Percentiles rank a stretch among this genome's conserved stretches.
These are phyloP conservation scores for Cosmorhoe ocellata DNA, from an alignment of 2,888 invertebrate genomes.

Conservation along the genomic window DNA sequence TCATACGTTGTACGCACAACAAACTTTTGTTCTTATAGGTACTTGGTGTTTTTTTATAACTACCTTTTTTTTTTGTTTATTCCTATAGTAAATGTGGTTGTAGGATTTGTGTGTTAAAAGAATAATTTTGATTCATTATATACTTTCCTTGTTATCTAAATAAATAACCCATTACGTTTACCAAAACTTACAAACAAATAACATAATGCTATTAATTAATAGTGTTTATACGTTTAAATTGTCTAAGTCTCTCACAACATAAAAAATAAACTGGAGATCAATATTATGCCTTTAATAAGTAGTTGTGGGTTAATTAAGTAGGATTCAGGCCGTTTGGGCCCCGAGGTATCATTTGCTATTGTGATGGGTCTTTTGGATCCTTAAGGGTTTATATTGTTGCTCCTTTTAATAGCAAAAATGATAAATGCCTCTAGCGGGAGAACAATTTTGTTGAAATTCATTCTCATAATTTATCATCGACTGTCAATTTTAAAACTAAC, in stretches of 20 bases:
- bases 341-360: conserved; percentile 79
- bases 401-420: conserved; percentile 79
- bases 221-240: conserved; percentile 16
- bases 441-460: conserved; percentile 52
- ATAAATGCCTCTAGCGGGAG: conserved; percentile 75
- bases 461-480: conserved; percentile 39
- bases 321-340: conserved; percentile 69
- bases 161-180: neutral
- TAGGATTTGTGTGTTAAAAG: too few relatives aligned
- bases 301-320: conserved; percentile 76
- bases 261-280: conserved; percentile 57
- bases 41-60: neutral
- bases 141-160: neutral
- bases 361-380: conserved; percentile 74
- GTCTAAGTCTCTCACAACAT: conserved; percentile 37
- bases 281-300: conserved; percentile 69
- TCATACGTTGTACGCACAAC: neutral
- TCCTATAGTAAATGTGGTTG: too few relatives aligned
- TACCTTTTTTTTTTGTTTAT: too few relatives aligned
- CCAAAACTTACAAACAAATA: conserved; percentile 15
- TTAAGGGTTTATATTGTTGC: conserved; percentile 75
- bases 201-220: conserved; percentile 16
- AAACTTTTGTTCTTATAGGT: too few relatives aligned
- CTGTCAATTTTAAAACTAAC: conserved; percentile 26
- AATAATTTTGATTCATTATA: too few relatives aligned